Conservation (phyloP, 2,888 invertebrate genomes). For the Steinernema carpocapsae region DNA sequence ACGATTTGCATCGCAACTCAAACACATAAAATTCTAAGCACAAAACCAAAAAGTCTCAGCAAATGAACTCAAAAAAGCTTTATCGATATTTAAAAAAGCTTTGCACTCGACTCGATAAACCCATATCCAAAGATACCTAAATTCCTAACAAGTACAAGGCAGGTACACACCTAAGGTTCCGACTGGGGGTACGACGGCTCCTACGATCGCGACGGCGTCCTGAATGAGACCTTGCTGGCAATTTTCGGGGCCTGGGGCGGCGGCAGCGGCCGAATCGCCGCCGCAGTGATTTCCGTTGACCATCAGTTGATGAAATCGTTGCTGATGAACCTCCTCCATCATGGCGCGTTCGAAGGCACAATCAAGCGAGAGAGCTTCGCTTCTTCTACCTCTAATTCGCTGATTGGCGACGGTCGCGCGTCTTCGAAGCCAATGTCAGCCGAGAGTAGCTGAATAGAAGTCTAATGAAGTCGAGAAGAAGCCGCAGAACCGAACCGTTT, state of each 20-base stretch:
- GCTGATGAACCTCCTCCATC: conserved; percentile 51
- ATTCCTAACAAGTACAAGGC: too few species aligned
- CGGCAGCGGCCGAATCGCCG: conserved; percentile 34
- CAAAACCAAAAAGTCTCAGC: too few species aligned
- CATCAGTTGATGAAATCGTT: conserved; percentile 36
- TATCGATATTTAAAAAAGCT: too few species aligned
- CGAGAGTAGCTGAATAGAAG: conserved; percentile 25
- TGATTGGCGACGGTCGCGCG: conserved; percentile 35
- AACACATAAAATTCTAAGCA: too few species aligned
- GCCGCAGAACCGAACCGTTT: not conserved
- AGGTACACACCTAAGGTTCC: conserved; percentile 28
- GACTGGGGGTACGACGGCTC: conserved; percentile 22
- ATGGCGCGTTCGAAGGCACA: conserved; percentile 30
- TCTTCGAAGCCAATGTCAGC: not conserved
- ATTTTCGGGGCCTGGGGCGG: conserved; percentile 37
- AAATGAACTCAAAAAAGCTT: too few species aligned
- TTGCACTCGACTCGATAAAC: too few species aligned
- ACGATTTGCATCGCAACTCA: too few species aligned
- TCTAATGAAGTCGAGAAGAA: conserved; percentile 22
- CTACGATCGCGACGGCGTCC: conserved; percentile 40
- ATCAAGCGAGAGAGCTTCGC: conserved; percentile 19
- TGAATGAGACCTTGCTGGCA: conserved; percentile 45
- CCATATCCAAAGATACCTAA: too few species aligned
- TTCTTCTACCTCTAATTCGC: conserved; percentile 33
- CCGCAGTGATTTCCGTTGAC: conserved; percentile 34